These are phyloP conservation scores for Pachyrhynchus sulphureomaculatus DNA, from an alignment of 1,140 invertebrate genomes.

Conservation along the genomic window DNA sequence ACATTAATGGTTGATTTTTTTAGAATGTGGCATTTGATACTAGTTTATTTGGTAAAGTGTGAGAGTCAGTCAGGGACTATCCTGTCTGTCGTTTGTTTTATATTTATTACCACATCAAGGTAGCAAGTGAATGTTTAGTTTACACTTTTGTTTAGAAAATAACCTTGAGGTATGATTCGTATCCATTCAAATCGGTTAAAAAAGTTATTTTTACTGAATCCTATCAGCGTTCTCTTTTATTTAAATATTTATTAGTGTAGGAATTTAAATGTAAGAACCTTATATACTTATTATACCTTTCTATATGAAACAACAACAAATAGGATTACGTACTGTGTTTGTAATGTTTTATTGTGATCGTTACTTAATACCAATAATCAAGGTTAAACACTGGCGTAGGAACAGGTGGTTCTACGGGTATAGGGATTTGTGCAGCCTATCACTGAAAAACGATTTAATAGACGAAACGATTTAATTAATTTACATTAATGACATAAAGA, in stretches of 20 bases:
- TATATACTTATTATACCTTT: constrained; percentile 37
- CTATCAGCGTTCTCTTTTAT: constrained; percentile 38
- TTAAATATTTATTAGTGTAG: constrained; percentile 41
- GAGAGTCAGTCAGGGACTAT: constrained; percentile 1
- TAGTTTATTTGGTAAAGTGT: background rate
- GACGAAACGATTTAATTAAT: no score
- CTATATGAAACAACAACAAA: constrained; percentile 37
- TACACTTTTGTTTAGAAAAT: constrained; percentile 44
- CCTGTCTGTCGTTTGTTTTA: constrained; percentile 17
- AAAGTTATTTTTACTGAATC: constrained; percentile 42
- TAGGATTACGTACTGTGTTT: constrained; percentile 27
- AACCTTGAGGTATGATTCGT: constrained; percentile 43
- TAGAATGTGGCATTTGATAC: background rate
- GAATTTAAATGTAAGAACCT: constrained; percentile 40
- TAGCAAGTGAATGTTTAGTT: constrained; percentile 43
- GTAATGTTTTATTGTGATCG: constrained; percentile 35
- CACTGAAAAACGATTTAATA: no score
- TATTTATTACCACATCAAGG: constrained; percentile 40
- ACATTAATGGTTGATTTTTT: no score
- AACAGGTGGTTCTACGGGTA: no score
- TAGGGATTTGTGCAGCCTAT: no score
- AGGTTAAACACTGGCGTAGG: constrained; percentile 33
- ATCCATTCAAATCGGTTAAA: constrained; percentile 37
- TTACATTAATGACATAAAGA: no score
- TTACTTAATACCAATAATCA: constrained; percentile 39